These are phyloP conservation scores for Magallana ariakensis DNA, from an alignment of 1,140 invertebrate genomes.

Conservation along the genomic window DNA sequence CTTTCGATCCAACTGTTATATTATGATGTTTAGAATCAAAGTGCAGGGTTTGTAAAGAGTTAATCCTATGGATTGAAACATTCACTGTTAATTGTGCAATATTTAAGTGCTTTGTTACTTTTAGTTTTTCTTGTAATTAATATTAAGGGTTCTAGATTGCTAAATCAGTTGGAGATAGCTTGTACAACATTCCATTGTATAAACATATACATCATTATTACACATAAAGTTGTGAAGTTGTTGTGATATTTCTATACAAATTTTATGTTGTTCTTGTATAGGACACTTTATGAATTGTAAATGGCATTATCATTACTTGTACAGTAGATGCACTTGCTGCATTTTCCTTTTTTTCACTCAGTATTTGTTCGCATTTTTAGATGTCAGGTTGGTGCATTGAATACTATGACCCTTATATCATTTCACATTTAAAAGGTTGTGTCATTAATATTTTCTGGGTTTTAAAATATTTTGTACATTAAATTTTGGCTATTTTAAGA, in stretches of 20 bases:
- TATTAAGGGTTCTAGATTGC: no score
- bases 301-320: slow-evolving; percentile 12
- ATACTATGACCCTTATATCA: slow-evolving; percentile 6
- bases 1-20: no score
- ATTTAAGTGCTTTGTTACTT: neutral
- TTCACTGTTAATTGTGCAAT: slow-evolving; percentile 8
- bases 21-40: no score
- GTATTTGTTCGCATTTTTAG: neutral
- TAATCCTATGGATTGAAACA: neutral
- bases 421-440: slow-evolving; percentile 20
- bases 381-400: neutral
- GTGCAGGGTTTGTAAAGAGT: no score
- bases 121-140: no score
- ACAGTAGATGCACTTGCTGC: no score
- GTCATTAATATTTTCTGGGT: neutral
- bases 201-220: neutral
- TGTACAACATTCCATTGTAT: neutral
- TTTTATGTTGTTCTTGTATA: neutral
- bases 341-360: neutral
- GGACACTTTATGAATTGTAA: neutral
- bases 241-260: slow-evolving; percentile 21
- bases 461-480: no score
- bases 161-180: no score
- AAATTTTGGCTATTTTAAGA: no score
- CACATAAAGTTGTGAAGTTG: neutral